Conservation (phyloP, 2,113 vertebrate species). For the Thomomys bottae region DNA sequence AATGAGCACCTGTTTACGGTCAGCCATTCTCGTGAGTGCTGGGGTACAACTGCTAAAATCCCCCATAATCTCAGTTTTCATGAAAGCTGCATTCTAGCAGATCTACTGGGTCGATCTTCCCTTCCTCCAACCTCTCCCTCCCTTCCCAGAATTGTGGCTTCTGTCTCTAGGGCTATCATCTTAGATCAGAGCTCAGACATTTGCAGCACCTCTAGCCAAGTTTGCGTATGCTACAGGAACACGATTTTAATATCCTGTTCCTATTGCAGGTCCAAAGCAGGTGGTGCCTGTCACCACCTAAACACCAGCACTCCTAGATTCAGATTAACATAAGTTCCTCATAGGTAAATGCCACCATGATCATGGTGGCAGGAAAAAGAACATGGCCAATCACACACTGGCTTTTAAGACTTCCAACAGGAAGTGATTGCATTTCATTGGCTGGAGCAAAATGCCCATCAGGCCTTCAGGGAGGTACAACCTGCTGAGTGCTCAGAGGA, state of each 20-base stretch:
- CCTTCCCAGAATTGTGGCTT: background rate
- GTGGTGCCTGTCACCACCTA: background rate
- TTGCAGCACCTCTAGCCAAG: background rate
- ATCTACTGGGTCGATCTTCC: background rate
- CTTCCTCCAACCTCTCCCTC: background rate
- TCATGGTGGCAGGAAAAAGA: background rate
- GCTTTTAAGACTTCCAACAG: background rate
- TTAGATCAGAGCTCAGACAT: background rate
- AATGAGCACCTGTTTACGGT: background rate
- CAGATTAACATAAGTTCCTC: background rate
- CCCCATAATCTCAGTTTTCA: background rate
- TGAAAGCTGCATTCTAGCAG: background rate
- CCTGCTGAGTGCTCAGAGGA: background rate
- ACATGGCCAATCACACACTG: background rate
- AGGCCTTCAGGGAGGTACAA: background rate
- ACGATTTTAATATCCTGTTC: background rate
- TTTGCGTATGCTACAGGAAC: background rate
- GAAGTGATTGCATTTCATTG: background rate
- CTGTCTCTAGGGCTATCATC: background rate
- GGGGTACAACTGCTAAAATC: background rate
- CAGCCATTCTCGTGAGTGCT: background rate
- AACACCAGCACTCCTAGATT: background rate
- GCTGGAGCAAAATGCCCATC: background rate
- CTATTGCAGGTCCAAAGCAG: background rate
- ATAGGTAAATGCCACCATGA: accelerated